Evolutionary conservation across 2,113 vertebrate species (phyloP), one percentile per base, ranked within the genome.

Genomic region (Burhinus bistriatus): DNA sequence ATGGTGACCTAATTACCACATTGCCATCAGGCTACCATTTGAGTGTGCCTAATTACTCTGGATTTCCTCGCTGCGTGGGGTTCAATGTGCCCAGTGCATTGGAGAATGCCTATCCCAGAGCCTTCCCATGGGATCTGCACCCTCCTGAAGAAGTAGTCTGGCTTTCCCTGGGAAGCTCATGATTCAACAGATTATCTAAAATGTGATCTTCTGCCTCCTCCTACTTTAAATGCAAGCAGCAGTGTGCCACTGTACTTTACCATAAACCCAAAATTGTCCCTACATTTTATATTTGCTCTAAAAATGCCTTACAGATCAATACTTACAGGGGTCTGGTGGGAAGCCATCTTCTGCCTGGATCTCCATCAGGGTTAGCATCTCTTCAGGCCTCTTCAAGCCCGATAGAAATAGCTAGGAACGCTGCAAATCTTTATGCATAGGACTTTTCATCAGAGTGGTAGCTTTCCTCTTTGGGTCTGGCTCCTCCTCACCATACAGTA

Each of bases 1-100:
- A 3, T 2, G 7, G 16, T 36, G 38, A 42, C 25, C 38, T 23
- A 10, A 47, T 72, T 26, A 45, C 2, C 0, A 0, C 19, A 8
- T 34, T 51, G 13, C 47, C 2, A 1, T 42, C 80, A 69, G 26
- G 26, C 5, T 26, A 12, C 4, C 1, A 69, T 58, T 79, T 76
- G 6, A 1, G 1, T 14, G 18, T 69, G n/a, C 52, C 20, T 23
- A 49, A 38, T 72, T 65, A 32, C 9, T 70, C 32, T 42, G 36
- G 20, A 72, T 89, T 59, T 80, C n/a, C n/a, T 77, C 34, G 15
- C 62, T 86, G 30, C 0, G 0, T 3, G 2, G 26, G 30, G 9
- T 66, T 84, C 19, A 6, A 17, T 18, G 16, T n/a, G 15, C 29
- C 11, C 1, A 2, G 22, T 38, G 3, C 7, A 2, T 8, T 1